Evolutionary conservation across 2,888 invertebrate genomes (phyloP), one percentile per base, ranked within the genome.

Genomic region (Lithophane semibrunnea): DNA sequence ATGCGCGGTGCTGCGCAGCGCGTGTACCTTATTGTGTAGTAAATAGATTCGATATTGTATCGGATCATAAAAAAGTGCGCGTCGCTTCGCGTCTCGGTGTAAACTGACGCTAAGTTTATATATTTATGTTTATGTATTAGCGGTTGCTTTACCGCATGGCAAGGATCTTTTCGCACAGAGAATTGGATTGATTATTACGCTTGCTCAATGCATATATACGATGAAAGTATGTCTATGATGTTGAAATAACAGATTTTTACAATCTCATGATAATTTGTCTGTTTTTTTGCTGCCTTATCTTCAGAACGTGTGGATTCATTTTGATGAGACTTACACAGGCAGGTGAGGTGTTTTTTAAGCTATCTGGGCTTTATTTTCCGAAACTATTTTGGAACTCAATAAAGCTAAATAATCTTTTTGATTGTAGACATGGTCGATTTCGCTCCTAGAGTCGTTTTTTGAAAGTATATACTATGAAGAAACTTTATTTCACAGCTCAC

Each of bases 401-500:
- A 29, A 13, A 3, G 13, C 8, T 13, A 65, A 18, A 66, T 12
- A 8, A 29, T 29, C 49, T 13, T 66, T 21, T 29, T 49, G 3
- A 12, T 12, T 67, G 8, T 49, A 13, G 12, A 29, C 29, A 13
- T 29, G 7, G 47, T 7, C 29, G 8, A 12, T 13, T 29, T 4
- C 52, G 9, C 13, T 13, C 21, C 21, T 29, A 67, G 9, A 16
- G 8, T 29, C 9, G 37, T 10, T 54, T 24, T 18, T 67, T 16
- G 37, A 56, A 9, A 21, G 21, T 29, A 29, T 29, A 4, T 10
- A 16, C 37, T 52, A 37, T 49, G 63, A 64, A 54, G 3, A 67
- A 18, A 54, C 37, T 49, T 68, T 18, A 44, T 52, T 69, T 87
- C 93, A 63, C 93, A 98, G 98, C 97, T 99, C 72, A 98, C 98